Evolutionary conservation across 2,888 invertebrate genomes (phyloP), one percentile per base, ranked within the genome.

Genomic region (Scaptodrosophila latifasciaeformis): DNA sequence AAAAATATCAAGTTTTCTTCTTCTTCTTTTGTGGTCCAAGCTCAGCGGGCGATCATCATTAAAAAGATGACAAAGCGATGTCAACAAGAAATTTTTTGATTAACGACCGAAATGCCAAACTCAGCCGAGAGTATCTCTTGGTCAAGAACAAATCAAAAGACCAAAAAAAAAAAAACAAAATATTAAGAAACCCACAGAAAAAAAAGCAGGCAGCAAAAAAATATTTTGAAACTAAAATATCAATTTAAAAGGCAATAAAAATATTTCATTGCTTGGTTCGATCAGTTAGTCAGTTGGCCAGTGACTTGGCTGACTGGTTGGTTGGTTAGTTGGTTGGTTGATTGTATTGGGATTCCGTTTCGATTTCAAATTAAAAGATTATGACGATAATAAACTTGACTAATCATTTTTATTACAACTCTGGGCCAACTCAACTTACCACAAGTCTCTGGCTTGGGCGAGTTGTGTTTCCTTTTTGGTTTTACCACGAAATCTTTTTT

Each of bases 331-430:
- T 6, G 13, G 19, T 1, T 5, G 5, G 39, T 39, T n/a, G 7
- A 4, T 42, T 19, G 66, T 7, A 24, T 70, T 75, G 80, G 78
- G 78, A 78, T 61, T 63, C 49, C 35, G 54, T 70, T 75, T 75
- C 78, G 78, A 80, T 71, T 76, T 76, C 71, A 47, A 70, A 80
- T 80, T 78, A 78, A 76, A 70, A 78, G 81, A 76, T 76, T 76
- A 80, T 68, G 78, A 75, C 68, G 75, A 76, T 76, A 76, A 70
- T 77, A 75, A 78, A 75, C 67, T 80, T 78, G 81, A 78, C 81
- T 78, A 80, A 76, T 80, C 75, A 76, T 76, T 78, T 76, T 78
- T 78, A 76, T 80, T 76, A 77, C 68, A 75, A 56, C 46, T 24
- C 37, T 12, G 6, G 40, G 45, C 40, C 34, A 34, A 31, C 40